Base-by-base conservation (phyloP, 2,888 invertebrate species). In the Hirudinaria manillensis region DNA sequence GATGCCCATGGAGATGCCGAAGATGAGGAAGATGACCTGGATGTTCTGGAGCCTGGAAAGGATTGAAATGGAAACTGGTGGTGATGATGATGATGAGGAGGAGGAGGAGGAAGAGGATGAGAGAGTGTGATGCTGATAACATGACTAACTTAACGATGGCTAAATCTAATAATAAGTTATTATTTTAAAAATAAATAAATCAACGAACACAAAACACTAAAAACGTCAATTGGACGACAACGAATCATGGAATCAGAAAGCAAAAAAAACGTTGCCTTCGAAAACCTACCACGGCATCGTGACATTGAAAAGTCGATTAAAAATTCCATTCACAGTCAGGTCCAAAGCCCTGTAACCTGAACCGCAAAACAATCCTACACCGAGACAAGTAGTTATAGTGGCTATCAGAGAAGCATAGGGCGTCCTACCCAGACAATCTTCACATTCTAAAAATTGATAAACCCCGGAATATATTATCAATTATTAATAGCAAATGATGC, bases 341-440 rank as follows among this genome's bases (percentile, higher is more conserved):
- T 81, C 80, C n/a, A 85, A 77, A 6, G 84, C 84, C 74, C 81
- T 79, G 77, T 82, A 84, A 10, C 84, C 79, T 2, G 84, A 82
- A 4, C 83, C 84, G 81, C 84, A 84, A 79, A 84, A 84, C 21
- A 83, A 80, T 3, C 83, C 82, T 4, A 83, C 83, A 24, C 73
- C 73, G 32, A 81, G 80, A 75, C 84, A 81, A 45, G 81, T 79
- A 55, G 84, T 78, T 34, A 84, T 77, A 19, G 81, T 81, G 45
- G 85, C 83, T 75, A 85, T 81, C 71, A 85, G 77, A 1, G 85
- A 85, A 7, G 83, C 84, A 81, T 78, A 78, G 10, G 78, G 78
- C 16, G 77, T 78, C 36, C 77, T 38, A 10, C 78, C 78, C 55
- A 78, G 61, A 71, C 76, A 76, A 55, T 78, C 78, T 21, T 73